Evolutionary conservation across 2,888 invertebrate species (phyloP).

Genomic region (Diarsia dahlii): DNA sequence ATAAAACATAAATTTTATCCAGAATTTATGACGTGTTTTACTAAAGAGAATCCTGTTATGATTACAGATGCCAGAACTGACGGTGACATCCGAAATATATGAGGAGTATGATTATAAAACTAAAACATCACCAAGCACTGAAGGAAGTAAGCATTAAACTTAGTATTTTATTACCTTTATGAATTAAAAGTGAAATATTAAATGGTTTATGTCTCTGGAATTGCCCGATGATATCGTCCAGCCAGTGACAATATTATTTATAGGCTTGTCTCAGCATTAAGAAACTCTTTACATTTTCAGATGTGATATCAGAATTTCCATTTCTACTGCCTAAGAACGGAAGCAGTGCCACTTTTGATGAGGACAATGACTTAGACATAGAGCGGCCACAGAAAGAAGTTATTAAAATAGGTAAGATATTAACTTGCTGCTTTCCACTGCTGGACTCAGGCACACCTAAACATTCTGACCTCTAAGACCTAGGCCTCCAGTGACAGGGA

Average conservation of each 20-base stretch:
- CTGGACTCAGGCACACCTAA: neutral
- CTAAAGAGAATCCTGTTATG: constrained; percentile 60
- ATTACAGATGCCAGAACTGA: constrained; percentile 89
- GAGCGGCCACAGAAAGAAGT: constrained; percentile 85
- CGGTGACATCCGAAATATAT: constrained; percentile 94
- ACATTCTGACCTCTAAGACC: neutral
- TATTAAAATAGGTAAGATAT: constrained; percentile 92
- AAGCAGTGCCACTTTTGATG: constrained; percentile 86
- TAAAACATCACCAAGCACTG: constrained; percentile 81
- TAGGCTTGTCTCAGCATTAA: neutral
- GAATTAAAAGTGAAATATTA: constrained; percentile 7
- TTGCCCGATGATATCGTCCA: neutral
- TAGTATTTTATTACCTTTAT: constrained; percentile 32
- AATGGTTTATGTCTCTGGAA: neutral
- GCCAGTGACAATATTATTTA: neutral
- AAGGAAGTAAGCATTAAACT: constrained; percentile 84
- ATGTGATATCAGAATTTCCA: constrained; percentile 93
- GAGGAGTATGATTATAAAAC: constrained; percentile 92
- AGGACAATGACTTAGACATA: constrained; percentile 94
- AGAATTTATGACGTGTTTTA: constrained; percentile 56
- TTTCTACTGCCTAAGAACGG: constrained; percentile 90
- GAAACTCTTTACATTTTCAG: constrained; percentile 83
- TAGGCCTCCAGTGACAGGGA: neutral
- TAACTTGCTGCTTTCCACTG: too few species aligned
- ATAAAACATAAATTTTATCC: constrained; percentile 60